Conservation (phyloP, 2,113 vertebrate species). For the Calidris pygmaea region DNA sequence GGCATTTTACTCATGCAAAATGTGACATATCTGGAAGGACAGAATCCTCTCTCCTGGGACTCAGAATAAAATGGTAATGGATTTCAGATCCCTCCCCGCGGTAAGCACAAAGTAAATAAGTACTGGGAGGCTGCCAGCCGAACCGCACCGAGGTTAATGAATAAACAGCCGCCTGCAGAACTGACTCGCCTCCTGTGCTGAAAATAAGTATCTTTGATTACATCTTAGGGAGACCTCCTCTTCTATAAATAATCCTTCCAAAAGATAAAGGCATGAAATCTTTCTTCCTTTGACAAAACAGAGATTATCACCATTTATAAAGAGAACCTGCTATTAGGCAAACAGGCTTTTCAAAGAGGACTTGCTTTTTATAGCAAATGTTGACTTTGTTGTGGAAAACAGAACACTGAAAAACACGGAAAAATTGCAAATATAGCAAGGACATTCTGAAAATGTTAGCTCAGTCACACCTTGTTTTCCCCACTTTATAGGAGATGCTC, state of each 20-base stretch:
- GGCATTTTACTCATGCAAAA: background rate
- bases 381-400: background rate
- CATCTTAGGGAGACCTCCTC: background rate
- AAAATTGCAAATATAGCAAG: background rate
- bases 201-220: background rate
- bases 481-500: background rate
- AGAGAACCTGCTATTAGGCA: background rate
- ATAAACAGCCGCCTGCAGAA: conserved; percentile 35
- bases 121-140: conserved; percentile 14
- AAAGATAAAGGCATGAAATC: conserved; percentile 13
- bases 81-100: background rate
- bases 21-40: background rate
- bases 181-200: background rate
- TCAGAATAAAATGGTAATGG: background rate
- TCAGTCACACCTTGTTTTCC: background rate
- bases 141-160: conserved; percentile 16
- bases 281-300: background rate
- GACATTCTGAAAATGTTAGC: background rate
- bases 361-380: background rate
- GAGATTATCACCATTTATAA: background rate
- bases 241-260: conserved; percentile 3
- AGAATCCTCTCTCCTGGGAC: background rate
- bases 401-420: background rate
- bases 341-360: background rate
- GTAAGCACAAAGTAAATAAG: background rate